Evolutionary conservation across 2,113 vertebrate species (phyloP).

Genomic region (Hystrix brachyura): DNA sequence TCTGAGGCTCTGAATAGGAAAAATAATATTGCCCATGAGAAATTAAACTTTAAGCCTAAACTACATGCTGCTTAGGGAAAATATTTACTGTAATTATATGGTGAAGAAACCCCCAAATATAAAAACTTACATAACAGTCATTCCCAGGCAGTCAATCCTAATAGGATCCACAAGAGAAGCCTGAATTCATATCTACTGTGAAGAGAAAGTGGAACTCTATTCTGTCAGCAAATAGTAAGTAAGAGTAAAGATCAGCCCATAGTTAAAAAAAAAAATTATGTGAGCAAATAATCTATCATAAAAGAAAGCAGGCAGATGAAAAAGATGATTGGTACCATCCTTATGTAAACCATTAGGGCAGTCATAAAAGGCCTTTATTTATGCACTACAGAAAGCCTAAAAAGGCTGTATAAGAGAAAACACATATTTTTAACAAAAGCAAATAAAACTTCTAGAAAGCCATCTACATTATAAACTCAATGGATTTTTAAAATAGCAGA

Average conservation of each 20-base stretch:
- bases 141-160: conserved; percentile 45
- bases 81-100: conserved; percentile 70
- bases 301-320: background rate
- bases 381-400: background rate
- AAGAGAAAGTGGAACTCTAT: conserved; percentile 14
- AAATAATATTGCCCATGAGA: conserved; percentile 30
- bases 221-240: conserved; percentile 12
- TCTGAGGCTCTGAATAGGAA: background rate
- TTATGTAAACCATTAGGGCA: background rate
- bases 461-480: background rate
- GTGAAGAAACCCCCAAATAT: conserved; percentile 20
- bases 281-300: background rate
- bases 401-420: background rate
- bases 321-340: background rate
- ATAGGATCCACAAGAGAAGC: background rate
- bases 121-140: conserved; percentile 48
- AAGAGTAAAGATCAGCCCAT: conserved; percentile 12
- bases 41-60: conserved; percentile 55
- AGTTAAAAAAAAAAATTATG: background rate
- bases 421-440: conserved; percentile 4
- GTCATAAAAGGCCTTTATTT: background rate
- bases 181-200: background rate
- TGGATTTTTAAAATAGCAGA: background rate
- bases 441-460: conserved; percentile 41
- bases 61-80: conserved; percentile 46